Evolutionary conservation across 2,113 vertebrate species (phyloP).

Genomic region (Aphelocoma coerulescens): DNA sequence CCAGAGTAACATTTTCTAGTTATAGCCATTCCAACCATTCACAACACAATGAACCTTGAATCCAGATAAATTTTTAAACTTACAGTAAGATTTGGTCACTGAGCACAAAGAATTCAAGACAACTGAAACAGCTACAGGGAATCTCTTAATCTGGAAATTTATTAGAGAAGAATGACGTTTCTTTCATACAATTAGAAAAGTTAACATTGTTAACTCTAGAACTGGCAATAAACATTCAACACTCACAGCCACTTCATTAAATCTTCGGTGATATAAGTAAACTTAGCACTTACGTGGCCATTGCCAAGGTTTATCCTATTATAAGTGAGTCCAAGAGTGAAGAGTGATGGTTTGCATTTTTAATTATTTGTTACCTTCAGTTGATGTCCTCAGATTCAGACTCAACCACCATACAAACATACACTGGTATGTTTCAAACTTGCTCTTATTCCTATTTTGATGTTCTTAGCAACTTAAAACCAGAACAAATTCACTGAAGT

Average conservation of each 20-base stretch:
- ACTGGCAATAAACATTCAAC: background rate
- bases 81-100: background rate
- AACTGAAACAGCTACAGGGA: background rate
- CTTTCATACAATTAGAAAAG: background rate
- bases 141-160: background rate
- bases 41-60: background rate
- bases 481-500: background rate
- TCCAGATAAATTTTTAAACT: background rate
- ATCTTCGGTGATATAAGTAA: background rate
- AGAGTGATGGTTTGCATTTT: background rate
- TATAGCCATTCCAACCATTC: background rate
- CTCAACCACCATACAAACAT: background rate
- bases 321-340: background rate
- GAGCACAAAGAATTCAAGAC: background rate
- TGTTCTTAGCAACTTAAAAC: background rate
- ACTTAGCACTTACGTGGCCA: accelerated
- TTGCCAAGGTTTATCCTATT: background rate
- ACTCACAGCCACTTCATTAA: background rate
- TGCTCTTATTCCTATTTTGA: background rate
- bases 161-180: background rate
- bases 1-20: background rate
- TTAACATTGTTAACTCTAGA: background rate
- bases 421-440: background rate
- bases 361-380: background rate
- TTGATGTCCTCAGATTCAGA: background rate